phyloP scores from a whole-genome alignment of 1,140 invertebrate genomes.

The Paraescarpia echinospica region DNA sequence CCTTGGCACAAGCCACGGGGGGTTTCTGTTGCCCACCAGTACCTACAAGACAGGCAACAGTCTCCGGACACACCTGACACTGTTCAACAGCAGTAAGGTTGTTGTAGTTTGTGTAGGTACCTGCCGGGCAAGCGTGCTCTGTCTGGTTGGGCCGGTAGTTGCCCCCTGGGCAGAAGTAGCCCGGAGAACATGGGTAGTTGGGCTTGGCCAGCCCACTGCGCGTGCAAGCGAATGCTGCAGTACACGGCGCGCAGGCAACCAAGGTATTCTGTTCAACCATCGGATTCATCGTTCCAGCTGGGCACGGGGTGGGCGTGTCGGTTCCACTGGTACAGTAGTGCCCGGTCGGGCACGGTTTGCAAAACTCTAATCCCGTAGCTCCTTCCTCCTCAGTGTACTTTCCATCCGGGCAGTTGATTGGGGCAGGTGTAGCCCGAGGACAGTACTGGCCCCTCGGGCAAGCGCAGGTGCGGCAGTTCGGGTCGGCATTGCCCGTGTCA shows the following conservation, averaged over 20 bases:
- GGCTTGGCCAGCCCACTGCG: constrained; percentile 43
- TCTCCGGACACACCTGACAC: constrained; percentile 45
- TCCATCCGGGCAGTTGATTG: constrained; percentile 46
- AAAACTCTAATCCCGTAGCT: constrained; percentile 39
- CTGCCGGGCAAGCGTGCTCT: constrained; percentile 51
- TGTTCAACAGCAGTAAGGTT: constrained; percentile 49
- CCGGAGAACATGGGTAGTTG: constrained; percentile 48
- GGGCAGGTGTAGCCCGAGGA: constrained; percentile 33
- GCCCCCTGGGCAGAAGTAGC: constrained; percentile 52
- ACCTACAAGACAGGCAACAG: constrained; percentile 36
- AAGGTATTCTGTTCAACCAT: constrained; percentile 30
- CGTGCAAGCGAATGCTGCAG: constrained; percentile 48
- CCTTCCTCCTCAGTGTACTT: constrained; percentile 52
- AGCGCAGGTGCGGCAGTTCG: constrained; percentile 40
- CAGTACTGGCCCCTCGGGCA: constrained; percentile 51
- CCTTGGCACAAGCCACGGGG: constrained; percentile 46
- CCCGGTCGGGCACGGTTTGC: constrained; percentile 47
- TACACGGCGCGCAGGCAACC: constrained; percentile 41
- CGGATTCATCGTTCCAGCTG: constrained; percentile 46
- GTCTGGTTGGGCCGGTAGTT: constrained; percentile 44
- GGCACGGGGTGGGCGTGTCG: constrained; percentile 40
- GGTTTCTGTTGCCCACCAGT: constrained; percentile 51
- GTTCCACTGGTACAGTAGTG: constrained; percentile 48
- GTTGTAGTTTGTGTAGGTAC: constrained; percentile 47
- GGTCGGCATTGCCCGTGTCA: constrained; percentile 43